Conservation (phyloP, 2,888 invertebrate genomes). For the Mimas tiliae region DNA sequence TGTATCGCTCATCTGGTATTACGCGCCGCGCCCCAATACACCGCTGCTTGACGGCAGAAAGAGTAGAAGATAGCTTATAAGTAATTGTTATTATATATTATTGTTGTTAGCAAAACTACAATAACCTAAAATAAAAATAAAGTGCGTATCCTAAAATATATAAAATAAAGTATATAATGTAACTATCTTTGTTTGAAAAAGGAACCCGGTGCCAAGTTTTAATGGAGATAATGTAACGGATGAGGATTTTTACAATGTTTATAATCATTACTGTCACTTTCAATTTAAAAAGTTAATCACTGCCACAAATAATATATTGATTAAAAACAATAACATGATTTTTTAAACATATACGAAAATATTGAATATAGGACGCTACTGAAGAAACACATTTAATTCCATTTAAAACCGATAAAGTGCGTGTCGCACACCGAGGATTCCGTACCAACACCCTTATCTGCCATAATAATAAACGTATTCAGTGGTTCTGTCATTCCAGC, state of each 20-base stretch:
- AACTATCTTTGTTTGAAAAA: conserved; percentile 1
- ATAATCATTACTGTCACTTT: neutral
- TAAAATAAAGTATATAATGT: neutral
- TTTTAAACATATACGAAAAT: neutral
- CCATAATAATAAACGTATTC: too few species aligned
- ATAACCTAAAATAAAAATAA: neutral
- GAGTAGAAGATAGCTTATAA: too few species aligned
- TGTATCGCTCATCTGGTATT: too few species aligned
- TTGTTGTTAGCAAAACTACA: neutral
- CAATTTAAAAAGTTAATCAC: neutral
- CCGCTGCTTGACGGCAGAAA: too few species aligned
- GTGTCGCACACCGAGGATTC: too few species aligned
- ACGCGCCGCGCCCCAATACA: too few species aligned
- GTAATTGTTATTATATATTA: neutral
- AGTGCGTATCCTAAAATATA: neutral
- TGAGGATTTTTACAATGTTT: neutral
- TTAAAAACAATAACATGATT: neutral
- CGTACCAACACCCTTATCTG: too few species aligned
- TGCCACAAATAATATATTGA: neutral
- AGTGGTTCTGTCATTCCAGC: too few species aligned
- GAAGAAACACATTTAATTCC: neutral
- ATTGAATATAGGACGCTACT: neutral
- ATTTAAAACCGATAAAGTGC: too few species aligned
- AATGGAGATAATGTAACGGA: neutral
- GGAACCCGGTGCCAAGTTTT: conserved; percentile 6